Evolutionary conservation across 2,888 invertebrate genomes (phyloP).

Genomic region (Neoscelio sp.): DNA sequence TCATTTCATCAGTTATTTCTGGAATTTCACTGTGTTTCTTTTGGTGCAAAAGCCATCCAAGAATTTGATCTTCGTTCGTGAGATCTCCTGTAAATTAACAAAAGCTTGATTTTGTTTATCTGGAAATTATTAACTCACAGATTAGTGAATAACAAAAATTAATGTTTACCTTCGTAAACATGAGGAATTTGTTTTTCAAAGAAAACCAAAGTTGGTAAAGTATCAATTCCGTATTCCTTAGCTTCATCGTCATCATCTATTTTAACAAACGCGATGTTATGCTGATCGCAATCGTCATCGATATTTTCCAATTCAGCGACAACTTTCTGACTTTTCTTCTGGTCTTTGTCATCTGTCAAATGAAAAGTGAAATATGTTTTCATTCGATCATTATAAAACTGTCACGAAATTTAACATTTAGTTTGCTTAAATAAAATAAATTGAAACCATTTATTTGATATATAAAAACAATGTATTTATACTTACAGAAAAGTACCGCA

Average conservation of each 20-base stretch:
- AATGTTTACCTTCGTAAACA: slow-evolving; percentile 84
- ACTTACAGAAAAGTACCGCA: slow-evolving; percentile 96
- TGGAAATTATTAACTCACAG: too few relatives aligned
- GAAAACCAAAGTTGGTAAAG: slow-evolving; percentile 91
- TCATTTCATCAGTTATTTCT: slow-evolving; percentile 96
- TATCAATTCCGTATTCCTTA: slow-evolving; percentile 94
- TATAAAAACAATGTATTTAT: slow-evolving; percentile 10
- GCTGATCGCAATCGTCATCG: slow-evolving; percentile 96
- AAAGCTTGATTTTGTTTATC: too few relatives aligned
- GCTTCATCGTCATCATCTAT: slow-evolving; percentile 95
- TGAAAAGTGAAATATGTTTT: too few relatives aligned
- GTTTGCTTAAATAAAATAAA: neutral
- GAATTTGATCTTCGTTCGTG: slow-evolving; percentile 94
- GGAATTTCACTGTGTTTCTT: slow-evolving; percentile 96
- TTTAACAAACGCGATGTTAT: slow-evolving; percentile 96
- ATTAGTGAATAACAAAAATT: neutral
- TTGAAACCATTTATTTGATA: neutral
- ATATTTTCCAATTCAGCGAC: slow-evolving; percentile 94
- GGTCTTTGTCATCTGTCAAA: slow-evolving; percentile 93
- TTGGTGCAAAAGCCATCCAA: slow-evolving; percentile 96
- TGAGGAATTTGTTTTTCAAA: slow-evolving; percentile 87
- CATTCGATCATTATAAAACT: too few relatives aligned
- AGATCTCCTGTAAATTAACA: slow-evolving; percentile 87
- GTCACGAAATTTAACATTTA: too few relatives aligned
- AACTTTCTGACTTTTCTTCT: slow-evolving; percentile 94